Evolutionary conservation across 92 coral and sea anemone species (phyloP), one percentile per base, ranked within the genome.

Genomic region (Pocillopora grandis): DNA sequence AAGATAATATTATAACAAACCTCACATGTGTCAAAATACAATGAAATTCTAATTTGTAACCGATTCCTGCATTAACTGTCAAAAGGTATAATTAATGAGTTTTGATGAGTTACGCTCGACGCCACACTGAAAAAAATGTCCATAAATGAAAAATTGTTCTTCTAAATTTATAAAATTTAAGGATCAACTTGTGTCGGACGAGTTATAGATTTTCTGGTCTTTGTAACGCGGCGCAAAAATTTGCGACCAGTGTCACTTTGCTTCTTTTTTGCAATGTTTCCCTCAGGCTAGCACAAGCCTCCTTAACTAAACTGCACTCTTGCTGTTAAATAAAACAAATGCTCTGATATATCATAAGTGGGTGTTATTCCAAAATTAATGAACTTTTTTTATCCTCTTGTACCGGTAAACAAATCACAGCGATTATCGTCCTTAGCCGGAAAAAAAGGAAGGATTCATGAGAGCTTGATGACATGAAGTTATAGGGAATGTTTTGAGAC

Each of bases 261-360:
- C 71, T 58, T 58, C 58, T 35, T n/a, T 58, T 37, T 71, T 58
- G 79, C 57, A 52, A 4, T 74, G 70, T 71, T 57, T 9, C 55
- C 2, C 18, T 42, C 8, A 42, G 8, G 52, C 52, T 42, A 7
- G 14, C 57, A 48, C 73, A 82, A 78, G 79, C 74, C 86, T 75
- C 79, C 63, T 21, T 33, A 13, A 35, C 42, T 23, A 71, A 81
- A 71, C 8, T 71, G 69, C 71, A 71, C 4, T 62, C 85, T 37
- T 71, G 85, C 78, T 81, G 85, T 81, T 80, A 69, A 80, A 80
- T 80, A 2, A 81, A 81, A 81, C 77, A 71, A 81, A 79, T 14
- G 35, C 64, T 74, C 57, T 35, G 75, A 70, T 16, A 59, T 31
- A 61, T 61, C 37, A 19, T 76, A 55, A 60, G 35, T 10, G 80